Conservation (phyloP, 2,113 vertebrate genomes). For the Silurus asotus region DNA sequence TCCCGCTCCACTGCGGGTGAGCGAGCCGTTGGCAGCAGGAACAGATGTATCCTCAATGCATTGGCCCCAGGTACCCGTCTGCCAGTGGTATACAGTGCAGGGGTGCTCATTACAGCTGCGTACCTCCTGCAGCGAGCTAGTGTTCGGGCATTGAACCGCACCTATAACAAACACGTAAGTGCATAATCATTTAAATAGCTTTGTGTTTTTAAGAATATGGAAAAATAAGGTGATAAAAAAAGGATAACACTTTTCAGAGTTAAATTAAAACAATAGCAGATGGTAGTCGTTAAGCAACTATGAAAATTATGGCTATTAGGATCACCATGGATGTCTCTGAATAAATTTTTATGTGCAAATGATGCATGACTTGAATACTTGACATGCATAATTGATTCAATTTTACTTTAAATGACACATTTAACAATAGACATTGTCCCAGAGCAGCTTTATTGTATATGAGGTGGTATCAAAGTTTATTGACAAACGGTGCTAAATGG, state of each 20-base stretch:
- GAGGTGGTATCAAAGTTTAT: no score
- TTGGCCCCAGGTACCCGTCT: constrained; percentile 89
- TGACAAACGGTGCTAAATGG: no score
- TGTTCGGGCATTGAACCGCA: constrained; percentile 86
- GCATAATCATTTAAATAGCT: no score
- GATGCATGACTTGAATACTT: background rate
- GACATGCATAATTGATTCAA: background rate
- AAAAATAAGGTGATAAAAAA: no score
- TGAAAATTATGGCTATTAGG: background rate
- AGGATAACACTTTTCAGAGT: background rate
- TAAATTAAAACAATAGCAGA: constrained; percentile 8
- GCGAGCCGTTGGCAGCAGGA: constrained; percentile 82
- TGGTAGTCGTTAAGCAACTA: background rate
- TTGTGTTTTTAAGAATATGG: background rate
- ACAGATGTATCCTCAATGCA: constrained; percentile 93
- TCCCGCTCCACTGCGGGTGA: constrained; percentile 58
- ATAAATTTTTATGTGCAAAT: background rate
- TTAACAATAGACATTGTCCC: no score
- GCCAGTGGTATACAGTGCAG: constrained; percentile 98
- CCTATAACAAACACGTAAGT: constrained; percentile 67
- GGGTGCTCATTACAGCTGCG: constrained; percentile 94
- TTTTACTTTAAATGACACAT: background rate
- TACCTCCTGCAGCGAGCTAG: constrained; percentile 85
- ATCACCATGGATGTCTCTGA: background rate
- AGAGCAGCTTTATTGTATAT: no score